A percentile compares a stretch with the other conserved stretches of the same genome.
Conservation (phyloP, 2,888 invertebrate species). For the Sympetrum striolatum region DNA sequence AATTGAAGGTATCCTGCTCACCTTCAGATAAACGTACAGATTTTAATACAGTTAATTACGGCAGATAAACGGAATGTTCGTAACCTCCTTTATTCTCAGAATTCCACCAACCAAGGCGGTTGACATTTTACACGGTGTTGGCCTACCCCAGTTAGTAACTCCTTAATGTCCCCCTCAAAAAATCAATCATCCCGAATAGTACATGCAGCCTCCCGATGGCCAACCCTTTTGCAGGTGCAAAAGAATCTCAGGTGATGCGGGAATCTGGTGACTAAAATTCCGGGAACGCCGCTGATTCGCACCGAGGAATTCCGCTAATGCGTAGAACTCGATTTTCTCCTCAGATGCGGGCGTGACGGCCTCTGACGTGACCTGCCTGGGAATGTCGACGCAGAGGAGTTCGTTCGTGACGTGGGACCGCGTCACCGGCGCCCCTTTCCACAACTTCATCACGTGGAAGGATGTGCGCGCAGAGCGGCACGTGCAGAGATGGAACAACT, state of each 20-base stretch:
- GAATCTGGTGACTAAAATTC: not conserved
- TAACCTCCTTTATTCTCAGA: no score
- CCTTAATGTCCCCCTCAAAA: no score
- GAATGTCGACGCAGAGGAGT: constrained; percentile 81
- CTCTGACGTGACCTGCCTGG: constrained; percentile 76
- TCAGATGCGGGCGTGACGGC: constrained; percentile 74
- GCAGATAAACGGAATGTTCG: no score
- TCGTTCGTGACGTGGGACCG: constrained; percentile 87
- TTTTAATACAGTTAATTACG: no score
- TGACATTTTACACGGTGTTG: no score
- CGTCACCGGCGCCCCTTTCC: constrained; percentile 75
- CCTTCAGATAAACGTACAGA: no score
- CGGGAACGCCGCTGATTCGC: not conserved
- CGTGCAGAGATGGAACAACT: constrained; percentile 79
- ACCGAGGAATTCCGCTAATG: not conserved
- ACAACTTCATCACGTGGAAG: constrained; percentile 91
- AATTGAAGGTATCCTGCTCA: no score
- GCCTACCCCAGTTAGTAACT: no score
- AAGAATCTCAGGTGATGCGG: not conserved
- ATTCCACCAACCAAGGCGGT: no score
- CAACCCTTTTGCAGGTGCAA: not conserved
- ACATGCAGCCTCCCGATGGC: no score
- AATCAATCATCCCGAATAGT: no score
- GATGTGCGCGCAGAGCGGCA: constrained; percentile 78
- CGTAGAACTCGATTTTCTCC: constrained; percentile 50